A percentile compares a stretch with the other conserved stretches of the same genome.
Conservation (phyloP, 2,888 invertebrate species). For the Hirtodrosophila cameraria region DNA sequence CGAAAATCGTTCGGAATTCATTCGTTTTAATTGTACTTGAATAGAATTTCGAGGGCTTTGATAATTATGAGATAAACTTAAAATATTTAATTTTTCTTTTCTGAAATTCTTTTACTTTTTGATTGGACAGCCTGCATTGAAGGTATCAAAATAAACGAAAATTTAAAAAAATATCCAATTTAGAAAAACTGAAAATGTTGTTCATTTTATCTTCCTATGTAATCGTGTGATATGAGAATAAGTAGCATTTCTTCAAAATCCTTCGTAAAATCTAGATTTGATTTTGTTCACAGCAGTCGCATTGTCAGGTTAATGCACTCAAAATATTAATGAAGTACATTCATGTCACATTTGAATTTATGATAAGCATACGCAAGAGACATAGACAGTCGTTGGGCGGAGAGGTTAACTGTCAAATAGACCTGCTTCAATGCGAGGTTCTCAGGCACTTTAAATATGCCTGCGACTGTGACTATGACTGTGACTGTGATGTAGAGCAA, state of each 20-base stretch:
- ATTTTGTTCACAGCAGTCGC: constrained; percentile 27
- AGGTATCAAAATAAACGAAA: too few relatives aligned
- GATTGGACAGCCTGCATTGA: too few relatives aligned
- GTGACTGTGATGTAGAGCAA: constrained; percentile 17
- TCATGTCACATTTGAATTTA: constrained; percentile 65
- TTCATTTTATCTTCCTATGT: too few relatives aligned
- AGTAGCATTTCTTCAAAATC: not conserved
- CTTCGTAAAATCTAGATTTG: constrained; percentile 42
- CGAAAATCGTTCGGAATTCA: too few relatives aligned
- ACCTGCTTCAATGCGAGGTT: constrained; percentile 12
- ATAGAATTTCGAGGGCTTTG: too few relatives aligned
- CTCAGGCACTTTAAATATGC: constrained; percentile 65
- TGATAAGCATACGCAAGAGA: constrained; percentile 71
- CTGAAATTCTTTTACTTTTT: too few relatives aligned
- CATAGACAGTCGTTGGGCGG: constrained; percentile 23
- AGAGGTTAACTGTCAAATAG: constrained; percentile 20
- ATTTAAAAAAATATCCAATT: too few relatives aligned
- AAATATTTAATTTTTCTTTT: too few relatives aligned
- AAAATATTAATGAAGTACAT: constrained; percentile 69
- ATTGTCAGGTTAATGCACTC: constrained; percentile 76
- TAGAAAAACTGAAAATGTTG: too few relatives aligned
- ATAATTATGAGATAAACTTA: too few relatives aligned
- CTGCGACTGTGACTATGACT: constrained; percentile 1
- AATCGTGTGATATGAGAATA: too few relatives aligned
- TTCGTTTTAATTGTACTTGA: too few relatives aligned